Percentiles rank a stretch among this genome's conserved stretches.
phyloP scores from a whole-genome alignment of 1,140 invertebrate species.

The Drosophila subpulchrella region DNA sequence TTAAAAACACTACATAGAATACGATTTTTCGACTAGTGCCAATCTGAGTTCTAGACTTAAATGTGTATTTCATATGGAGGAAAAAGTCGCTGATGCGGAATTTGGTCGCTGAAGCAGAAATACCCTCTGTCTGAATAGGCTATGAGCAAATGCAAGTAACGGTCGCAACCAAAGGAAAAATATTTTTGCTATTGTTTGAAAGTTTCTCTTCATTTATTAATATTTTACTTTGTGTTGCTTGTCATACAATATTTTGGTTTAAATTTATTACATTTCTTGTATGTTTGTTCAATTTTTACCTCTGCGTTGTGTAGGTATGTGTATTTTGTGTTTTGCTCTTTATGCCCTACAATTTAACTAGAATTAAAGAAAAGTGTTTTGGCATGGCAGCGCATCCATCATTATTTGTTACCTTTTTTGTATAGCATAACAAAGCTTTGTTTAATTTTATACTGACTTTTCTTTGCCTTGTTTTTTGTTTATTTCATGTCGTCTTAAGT shows the following conservation, averaged over 20 bases:
- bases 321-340: conserved; percentile 2
- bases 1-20: no score
- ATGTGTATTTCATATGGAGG: no score
- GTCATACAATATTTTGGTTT: conserved; percentile 64
- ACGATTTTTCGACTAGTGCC: no score
- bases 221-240: conserved; percentile 71
- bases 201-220: conserved; percentile 74
- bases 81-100: no score
- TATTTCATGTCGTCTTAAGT: conserved; percentile 62
- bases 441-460: conserved; percentile 18
- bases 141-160: conserved; percentile 12
- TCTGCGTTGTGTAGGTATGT: conserved; percentile 12
- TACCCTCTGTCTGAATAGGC: no score
- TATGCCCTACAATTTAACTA: conserved; percentile 45
- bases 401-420: conserved; percentile 1
- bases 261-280: conserved; percentile 71
- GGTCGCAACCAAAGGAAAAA: conserved; percentile 19
- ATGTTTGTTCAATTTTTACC: conserved; percentile 38
- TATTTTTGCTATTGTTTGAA: conserved; percentile 36
- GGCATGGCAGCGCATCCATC: conserved; percentile 5
- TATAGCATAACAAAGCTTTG: conserved; percentile 53
- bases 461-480: conserved; percentile 10
- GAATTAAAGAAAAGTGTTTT: conserved; percentile 28
- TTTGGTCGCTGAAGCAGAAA: no score
- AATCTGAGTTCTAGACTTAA: no score